These are phyloP conservation scores for Spheniscus humboldti DNA, from an alignment of 2,797 vertebrate species.

Conservation along the genomic window DNA sequence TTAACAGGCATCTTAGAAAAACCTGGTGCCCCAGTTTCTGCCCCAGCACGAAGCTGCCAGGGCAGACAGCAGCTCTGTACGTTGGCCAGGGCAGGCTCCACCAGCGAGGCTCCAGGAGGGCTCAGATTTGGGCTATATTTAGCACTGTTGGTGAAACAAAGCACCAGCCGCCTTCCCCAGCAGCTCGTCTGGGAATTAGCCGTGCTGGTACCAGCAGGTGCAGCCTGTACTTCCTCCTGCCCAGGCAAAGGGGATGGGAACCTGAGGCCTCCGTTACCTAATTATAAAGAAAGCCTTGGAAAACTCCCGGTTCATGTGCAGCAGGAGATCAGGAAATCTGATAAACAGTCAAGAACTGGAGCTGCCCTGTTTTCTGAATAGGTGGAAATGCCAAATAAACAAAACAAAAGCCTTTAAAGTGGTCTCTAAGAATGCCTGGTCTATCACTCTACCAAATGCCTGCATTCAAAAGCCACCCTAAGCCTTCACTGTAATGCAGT, in stretches of 20 bases:
- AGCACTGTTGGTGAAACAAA: background rate
- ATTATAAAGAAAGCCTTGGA: background rate
- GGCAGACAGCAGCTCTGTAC: background rate
- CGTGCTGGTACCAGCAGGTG: accelerated
- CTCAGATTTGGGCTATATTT: background rate
- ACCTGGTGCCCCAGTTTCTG: accelerated
- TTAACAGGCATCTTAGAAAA: background rate
- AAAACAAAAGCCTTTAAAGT: conserved; percentile 30
- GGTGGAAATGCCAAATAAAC: conserved; percentile 55
- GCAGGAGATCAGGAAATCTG: conserved; percentile 30
- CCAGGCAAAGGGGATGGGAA: background rate
- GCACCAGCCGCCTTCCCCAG: background rate
- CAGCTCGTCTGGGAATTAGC: background rate
- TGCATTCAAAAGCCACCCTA: background rate
- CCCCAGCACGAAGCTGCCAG: background rate
- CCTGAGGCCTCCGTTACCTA: background rate
- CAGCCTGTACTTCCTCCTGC: background rate
- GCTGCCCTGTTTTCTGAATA: conserved; percentile 48
- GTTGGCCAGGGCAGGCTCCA: background rate
- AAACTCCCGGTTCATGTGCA: background rate
- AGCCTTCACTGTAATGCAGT: background rate
- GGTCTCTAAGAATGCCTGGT: background rate
- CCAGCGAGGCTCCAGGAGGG: background rate
- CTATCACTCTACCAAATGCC: background rate
- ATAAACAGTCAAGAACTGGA: conserved; percentile 14